These are phyloP conservation scores for Procapra przewalskii DNA, from an alignment of 2,113 vertebrate species.

Conservation along the genomic window DNA sequence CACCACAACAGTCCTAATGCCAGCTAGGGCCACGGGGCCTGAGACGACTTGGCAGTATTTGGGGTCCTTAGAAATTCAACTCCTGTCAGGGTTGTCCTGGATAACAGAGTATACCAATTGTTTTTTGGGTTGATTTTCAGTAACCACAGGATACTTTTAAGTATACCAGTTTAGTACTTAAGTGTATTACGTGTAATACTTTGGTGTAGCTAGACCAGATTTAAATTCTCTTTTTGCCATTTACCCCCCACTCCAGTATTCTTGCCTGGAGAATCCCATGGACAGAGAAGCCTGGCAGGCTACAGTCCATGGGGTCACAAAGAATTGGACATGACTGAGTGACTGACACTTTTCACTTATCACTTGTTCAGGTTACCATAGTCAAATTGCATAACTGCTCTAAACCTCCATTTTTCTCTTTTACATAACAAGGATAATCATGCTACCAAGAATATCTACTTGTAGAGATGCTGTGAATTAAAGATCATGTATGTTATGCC, in stretches of 20 bases:
- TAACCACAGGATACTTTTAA: background rate
- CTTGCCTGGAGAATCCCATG: background rate
- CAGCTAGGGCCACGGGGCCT: background rate
- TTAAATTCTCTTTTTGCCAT: background rate
- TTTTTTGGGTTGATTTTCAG: background rate
- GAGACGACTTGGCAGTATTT: background rate
- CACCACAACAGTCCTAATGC: background rate
- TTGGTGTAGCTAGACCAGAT: background rate
- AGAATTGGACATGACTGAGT: background rate
- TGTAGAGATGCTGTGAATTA: background rate
- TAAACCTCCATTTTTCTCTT: background rate
- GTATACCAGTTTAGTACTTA: background rate
- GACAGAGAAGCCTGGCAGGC: background rate
- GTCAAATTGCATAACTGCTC: background rate
- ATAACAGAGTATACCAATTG: background rate
- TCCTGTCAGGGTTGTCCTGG: background rate
- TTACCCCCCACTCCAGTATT: background rate
- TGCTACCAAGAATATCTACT: background rate
- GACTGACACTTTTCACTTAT: background rate
- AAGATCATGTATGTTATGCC: background rate
- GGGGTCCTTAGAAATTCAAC: no score
- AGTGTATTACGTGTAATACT: background rate
- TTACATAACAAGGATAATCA: background rate
- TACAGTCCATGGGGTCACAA: background rate
- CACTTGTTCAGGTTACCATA: background rate